Base-by-base conservation (phyloP, 2,888 invertebrate species). In the Tenthredo notha region DNA sequence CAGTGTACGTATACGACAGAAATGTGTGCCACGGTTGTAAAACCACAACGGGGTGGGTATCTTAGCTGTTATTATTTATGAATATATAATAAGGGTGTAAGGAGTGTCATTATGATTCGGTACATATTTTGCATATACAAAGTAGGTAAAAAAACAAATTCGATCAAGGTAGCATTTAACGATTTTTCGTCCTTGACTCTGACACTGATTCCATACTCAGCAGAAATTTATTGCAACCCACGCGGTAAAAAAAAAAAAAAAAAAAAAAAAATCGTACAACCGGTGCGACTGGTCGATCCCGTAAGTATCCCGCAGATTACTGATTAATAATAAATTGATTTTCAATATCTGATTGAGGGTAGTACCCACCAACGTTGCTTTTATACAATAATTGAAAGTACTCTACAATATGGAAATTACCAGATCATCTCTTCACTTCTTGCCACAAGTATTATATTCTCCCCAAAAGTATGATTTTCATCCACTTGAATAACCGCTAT, bases 151-250 rank as follows among this genome's bases (percentile, higher is more conserved):
- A 18, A 67, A 29, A 29, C 0, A 18, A 74, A 74, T 74, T 43
- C 72, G 72, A 74, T 74, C 72, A 25, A 74, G n/a, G 43, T 74
- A 25, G 72, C 72, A 43, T 74, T 43, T 21, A 43, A 74, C 43
- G 43, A 74, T 74, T 74, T 74, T 74, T 43, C 43, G 72, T 74
- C 72, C 72, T 74, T 74, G 72, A 74, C 72, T 74, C 72, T 43
- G 72, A 43, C 72, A 74, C 72, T 74, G 72, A 74, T 74, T 74
- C 21, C 72, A 74, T 74, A 43, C 43, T 7, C 43, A 43, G 72
- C 43, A 74, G 72, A 74, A 74, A 74, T 43, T 74, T n/a, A 43
- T 74, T 40, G 72, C 72, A 43, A 43, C 72, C 43, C 54, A 47
- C n/a, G 21, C 10, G 15, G 21, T 4, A 33, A 37, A 74, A 72